Evolutionary conservation across 2,888 invertebrate genomes (phyloP).

Genomic region (Rapana venosa): DNA sequence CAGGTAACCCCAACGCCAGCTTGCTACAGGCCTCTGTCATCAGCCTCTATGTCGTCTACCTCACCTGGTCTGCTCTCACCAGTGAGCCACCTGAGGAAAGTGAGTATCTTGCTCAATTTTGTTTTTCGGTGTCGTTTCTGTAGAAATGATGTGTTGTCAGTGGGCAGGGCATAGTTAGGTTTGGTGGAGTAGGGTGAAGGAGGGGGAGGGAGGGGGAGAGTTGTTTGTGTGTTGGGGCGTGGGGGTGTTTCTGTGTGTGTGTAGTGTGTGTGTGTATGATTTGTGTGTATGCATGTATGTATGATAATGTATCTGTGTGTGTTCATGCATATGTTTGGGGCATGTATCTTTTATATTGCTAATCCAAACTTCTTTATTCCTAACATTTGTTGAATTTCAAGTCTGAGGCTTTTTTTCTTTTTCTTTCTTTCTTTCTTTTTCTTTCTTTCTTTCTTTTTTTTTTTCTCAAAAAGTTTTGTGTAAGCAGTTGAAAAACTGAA

Average conservation of each 20-base stretch:
- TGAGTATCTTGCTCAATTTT: slow-evolving; percentile 49
- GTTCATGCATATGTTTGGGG: no score
- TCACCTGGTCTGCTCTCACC: slow-evolving; percentile 80
- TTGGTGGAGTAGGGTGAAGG: neutral
- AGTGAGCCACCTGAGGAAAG: slow-evolving; percentile 78
- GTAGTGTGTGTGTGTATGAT: no score
- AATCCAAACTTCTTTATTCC: no score
- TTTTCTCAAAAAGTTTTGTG: no score
- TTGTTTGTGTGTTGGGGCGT: neutral
- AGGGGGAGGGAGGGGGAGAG: neutral
- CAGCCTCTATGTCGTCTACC: slow-evolving; percentile 78
- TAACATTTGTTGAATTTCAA: no score
- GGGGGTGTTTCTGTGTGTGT: neutral
- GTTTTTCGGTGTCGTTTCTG: neutral
- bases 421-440: no score
- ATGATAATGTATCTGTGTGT: no score
- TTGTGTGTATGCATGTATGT: no score
- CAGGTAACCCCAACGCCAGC: slow-evolving; percentile 77
- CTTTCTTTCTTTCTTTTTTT: no score
- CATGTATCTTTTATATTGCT: no score
- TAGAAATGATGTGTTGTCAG: neutral
- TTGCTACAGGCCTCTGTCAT: slow-evolving; percentile 79
- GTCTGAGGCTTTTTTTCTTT: no score
- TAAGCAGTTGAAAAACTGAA: no score
- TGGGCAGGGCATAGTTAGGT: neutral